Base-by-base conservation (phyloP, 2,113 vertebrate species). In the Jacana jacana region DNA sequence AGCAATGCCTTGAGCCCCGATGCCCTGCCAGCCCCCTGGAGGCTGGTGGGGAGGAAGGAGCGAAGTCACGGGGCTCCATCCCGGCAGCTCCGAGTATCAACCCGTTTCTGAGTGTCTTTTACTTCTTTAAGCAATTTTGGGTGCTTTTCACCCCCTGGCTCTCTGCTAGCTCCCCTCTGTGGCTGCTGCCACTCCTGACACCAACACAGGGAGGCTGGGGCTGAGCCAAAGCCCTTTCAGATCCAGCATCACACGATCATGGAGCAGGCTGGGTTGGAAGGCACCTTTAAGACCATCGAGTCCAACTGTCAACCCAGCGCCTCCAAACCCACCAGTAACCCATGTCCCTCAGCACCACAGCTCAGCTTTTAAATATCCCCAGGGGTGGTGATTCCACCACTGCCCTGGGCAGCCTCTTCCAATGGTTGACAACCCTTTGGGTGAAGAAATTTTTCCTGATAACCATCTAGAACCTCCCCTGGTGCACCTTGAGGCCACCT, bases 1-100 rank as follows among this genome's bases (percentile, higher is more conserved):
- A 18, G 44, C 6, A 6, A 46, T 1, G 52, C 2, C 4, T 18
- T 8, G 84, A 88, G 78, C 28, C 5, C 19, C n/a, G n/a, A 4
- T 28, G 33, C 49, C 28, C 42, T 9, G 64, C 68, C 30, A 4
- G 44, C 77, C 55, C 57, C 10, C 5, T 2, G 9, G 35, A 23
- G 24, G 25, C 14, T 6, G 24, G 30, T 3, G 23, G 13, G 46
- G 44, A 46, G 61, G 30, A 33, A 61, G n/a, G 44, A 54, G 52
- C 22, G 17, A 68, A 68, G 31, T 15, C 61, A 24, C 16, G 5
- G 0, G 17, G 24, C 27, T 85, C 35, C 73, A 10, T 49, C 81
- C 48, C 10, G 3, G 11, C 23, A 5, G 22, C 25, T 30, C 51
- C 1, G 1, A 6, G 8, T 2, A 13, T 1, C 10, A 9, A 22